phyloP scores from a whole-genome alignment of 2,113 vertebrate genomes.

The Siphamia tubifer region DNA sequence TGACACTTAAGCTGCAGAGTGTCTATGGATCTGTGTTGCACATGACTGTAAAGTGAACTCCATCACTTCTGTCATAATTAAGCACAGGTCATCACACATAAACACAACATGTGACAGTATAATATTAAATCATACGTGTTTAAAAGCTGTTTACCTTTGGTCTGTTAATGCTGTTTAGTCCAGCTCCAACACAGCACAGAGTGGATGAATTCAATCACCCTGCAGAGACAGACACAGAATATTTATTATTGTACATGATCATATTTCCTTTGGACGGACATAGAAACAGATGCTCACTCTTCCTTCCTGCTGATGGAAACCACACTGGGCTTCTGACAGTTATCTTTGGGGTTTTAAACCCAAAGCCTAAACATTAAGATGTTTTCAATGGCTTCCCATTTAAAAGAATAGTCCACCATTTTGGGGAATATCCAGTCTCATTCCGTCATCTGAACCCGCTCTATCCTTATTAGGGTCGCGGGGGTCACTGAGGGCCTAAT shows the following conservation, averaged over 20 bases:
- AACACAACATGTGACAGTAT: neutral
- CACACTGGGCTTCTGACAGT: neutral
- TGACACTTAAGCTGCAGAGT: neutral
- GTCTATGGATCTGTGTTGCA: too few relatives aligned
- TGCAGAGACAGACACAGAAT: slow-evolving; percentile 30
- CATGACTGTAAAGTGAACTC: neutral
- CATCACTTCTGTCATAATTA: neutral
- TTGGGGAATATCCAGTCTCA: too few relatives aligned
- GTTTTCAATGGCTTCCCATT: neutral
- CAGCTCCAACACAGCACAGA: slow-evolving; percentile 19
- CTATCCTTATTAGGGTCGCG: too few relatives aligned
- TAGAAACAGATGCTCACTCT: neutral
- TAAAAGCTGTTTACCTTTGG: slow-evolving; percentile 54
- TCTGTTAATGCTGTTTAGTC: slow-evolving; percentile 30
- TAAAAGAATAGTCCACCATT: neutral
- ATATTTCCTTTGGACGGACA: neutral
- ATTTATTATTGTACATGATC: neutral
- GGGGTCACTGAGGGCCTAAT: too few relatives aligned
- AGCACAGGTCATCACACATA: neutral
- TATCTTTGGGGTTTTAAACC: neutral
- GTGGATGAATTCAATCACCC: slow-evolving; percentile 22
- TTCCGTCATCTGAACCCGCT: too few relatives aligned
- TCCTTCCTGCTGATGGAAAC: slow-evolving; percentile 3
- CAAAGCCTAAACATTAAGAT: neutral
- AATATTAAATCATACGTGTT: neutral